phyloP scores from a whole-genome alignment of 2,888 invertebrate genomes.

The Dendrolimus pini region DNA sequence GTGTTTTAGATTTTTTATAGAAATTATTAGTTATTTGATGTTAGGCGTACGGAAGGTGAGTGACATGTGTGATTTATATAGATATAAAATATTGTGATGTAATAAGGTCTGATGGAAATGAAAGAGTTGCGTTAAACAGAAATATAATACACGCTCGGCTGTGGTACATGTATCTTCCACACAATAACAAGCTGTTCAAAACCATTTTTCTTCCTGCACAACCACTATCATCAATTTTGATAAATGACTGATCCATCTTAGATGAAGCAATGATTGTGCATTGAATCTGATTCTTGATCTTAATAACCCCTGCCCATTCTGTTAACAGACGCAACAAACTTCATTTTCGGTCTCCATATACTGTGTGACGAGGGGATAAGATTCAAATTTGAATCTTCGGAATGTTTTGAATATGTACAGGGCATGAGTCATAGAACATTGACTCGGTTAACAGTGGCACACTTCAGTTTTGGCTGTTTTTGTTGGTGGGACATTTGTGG shows the following conservation, averaged over 20 bases:
- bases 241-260: neutral
- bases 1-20: too few species aligned
- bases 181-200: neutral
- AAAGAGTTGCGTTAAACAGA: too few species aligned
- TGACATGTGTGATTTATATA: too few species aligned
- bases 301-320: constrained; percentile 1
- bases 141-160: too few species aligned
- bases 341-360: too few species aligned
- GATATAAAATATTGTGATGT: too few species aligned
- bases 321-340: neutral
- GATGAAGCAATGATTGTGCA: constrained; percentile 12
- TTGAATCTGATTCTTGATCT: constrained; percentile 11
- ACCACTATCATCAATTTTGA: neutral
- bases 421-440: constrained; percentile 22
- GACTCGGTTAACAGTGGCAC: constrained; percentile 22
- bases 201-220: neutral
- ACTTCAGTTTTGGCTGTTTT: constrained; percentile 16
- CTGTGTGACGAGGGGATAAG: too few species aligned
- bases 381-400: too few species aligned
- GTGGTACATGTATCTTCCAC: neutral
- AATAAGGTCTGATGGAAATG: too few species aligned
- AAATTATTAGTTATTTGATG: too few species aligned
- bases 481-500: constrained; percentile 9
- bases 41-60: too few species aligned
- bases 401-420: constrained; percentile 5